A percentile compares a stretch with the other conserved stretches of the same genome.
Evolutionary conservation across 1,140 invertebrate genomes (phyloP).

Genomic region (Calephelis nemesis): DNA sequence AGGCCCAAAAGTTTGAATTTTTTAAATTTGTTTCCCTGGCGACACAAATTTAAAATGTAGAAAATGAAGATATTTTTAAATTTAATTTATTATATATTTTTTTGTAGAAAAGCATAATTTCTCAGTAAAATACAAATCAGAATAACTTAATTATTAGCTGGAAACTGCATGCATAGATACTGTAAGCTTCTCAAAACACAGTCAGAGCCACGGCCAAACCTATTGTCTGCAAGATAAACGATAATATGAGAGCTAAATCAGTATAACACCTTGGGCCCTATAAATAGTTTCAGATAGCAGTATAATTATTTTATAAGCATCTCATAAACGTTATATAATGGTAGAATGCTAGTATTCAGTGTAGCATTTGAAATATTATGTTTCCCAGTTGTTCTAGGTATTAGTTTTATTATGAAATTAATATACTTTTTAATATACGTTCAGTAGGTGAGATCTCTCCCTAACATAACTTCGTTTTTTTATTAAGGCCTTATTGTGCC

Average conservation of each 20-base stretch:
- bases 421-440: no score
- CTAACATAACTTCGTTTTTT: no score
- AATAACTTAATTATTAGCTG: background rate
- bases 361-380: background rate
- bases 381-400: no score
- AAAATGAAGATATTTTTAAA: no score
- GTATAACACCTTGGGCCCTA: constrained; percentile 8
- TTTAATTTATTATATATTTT: no score
- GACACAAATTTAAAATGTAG: no score
- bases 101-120: background rate
- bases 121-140: background rate
- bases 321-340: background rate
- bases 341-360: no score
- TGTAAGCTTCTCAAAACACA: background rate
- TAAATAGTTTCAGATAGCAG: constrained; percentile 10
- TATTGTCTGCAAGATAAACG: constrained; percentile 11
- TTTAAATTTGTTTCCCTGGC: no score
- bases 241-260: constrained; percentile 4
- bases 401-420: no score
- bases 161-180: background rate
- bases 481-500: no score
- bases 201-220: background rate
- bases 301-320: constrained; percentile 5
- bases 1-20: no score
- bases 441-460: no score